Conservation (phyloP, 1,140 invertebrate genomes). For the Nasonia giraulti region DNA sequence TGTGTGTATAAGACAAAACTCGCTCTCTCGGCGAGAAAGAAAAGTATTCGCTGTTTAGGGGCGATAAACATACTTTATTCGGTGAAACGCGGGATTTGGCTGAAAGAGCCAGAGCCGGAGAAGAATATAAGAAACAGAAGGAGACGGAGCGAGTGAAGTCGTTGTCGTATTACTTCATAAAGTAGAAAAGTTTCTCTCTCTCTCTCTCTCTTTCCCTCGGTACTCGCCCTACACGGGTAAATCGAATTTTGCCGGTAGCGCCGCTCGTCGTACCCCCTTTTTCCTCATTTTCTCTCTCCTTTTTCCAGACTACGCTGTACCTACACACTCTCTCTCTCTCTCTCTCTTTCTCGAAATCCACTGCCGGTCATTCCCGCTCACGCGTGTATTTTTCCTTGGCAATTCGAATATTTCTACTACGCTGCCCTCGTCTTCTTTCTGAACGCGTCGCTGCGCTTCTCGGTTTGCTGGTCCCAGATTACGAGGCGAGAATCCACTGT, state of each 20-base stretch:
- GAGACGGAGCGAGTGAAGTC: constrained; percentile 1
- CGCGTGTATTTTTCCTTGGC: constrained; percentile 27
- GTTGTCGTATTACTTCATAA: constrained; percentile 46
- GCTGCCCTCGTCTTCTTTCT: constrained; percentile 13
- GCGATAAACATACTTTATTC: constrained; percentile 41
- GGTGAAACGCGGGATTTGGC: constrained; percentile 15
- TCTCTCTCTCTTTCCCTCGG: neutral
- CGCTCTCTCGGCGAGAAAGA: constrained; percentile 14
- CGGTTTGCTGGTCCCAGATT: constrained; percentile 10
- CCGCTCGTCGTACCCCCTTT: neutral
- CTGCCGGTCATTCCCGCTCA: constrained; percentile 43
- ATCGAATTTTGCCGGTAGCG: constrained; percentile 18
- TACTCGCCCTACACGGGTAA: neutral
- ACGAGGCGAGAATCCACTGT: constrained; percentile 27
- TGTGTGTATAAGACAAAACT: neutral
- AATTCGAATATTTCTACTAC: constrained; percentile 47
- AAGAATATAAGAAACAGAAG: neutral
- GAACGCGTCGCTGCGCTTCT: constrained; percentile 27
- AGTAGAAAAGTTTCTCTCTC: constrained; percentile 44
- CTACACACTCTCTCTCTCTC: neutral
- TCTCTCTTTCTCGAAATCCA: neutral
- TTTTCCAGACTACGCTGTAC: constrained; percentile 35
- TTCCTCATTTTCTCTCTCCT: no score
- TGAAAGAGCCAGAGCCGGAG: neutral
- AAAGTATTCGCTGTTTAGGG: constrained; percentile 30